These are phyloP conservation scores for Columbina picui DNA, from an alignment of 2,113 vertebrate genomes.

Conservation along the genomic window DNA sequence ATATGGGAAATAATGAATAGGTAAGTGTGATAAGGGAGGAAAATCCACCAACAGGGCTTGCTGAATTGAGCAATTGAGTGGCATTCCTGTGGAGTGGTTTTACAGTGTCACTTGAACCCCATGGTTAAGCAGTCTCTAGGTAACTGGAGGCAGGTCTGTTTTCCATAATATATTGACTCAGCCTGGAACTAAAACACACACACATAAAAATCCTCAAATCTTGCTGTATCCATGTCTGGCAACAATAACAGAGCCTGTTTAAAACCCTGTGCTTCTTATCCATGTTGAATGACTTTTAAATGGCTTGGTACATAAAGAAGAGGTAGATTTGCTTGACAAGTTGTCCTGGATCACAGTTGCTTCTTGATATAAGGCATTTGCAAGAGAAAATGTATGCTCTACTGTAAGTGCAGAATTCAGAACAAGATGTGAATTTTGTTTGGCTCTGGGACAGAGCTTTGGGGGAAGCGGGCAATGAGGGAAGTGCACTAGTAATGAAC, in stretches of 20 bases:
- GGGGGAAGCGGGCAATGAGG: background rate
- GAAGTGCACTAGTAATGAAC: background rate
- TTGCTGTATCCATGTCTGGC: background rate
- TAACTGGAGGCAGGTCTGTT: constrained; percentile 44
- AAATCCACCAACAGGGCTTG: background rate
- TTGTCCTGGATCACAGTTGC: background rate
- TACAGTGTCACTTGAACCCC: constrained; percentile 14
- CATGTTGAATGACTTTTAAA: background rate
- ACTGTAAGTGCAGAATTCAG: background rate
- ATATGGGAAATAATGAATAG: background rate
- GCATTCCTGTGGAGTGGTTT: background rate
- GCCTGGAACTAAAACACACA: background rate
- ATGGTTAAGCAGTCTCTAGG: background rate
- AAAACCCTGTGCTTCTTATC: background rate
- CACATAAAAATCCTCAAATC: background rate
- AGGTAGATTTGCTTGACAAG: background rate
- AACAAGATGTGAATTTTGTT: constrained; percentile 9
- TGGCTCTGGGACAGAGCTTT: background rate
- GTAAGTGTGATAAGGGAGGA: background rate
- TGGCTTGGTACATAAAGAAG: background rate
- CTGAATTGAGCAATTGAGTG: background rate
- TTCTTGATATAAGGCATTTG: background rate
- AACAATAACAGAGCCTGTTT: background rate
- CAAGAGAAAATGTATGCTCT: background rate
- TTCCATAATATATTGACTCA: constrained; percentile 45